Evolutionary conservation across 2,113 vertebrate species (phyloP).

Genomic region (Brachionichthys hirsutus): DNA sequence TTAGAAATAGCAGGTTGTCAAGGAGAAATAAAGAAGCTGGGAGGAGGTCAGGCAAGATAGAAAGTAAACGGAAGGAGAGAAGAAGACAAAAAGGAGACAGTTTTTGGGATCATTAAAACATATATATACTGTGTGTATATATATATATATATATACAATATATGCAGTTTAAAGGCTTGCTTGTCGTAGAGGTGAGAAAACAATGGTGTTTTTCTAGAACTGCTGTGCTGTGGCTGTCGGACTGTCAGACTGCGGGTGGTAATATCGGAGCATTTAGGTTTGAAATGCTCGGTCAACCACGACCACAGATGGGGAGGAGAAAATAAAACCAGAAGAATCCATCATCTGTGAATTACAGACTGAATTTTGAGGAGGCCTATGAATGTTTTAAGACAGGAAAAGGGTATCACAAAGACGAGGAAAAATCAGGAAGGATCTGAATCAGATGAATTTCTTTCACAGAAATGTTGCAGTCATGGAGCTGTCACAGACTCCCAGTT

Average conservation of each 20-base stretch:
- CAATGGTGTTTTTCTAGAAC: slow-evolving; percentile 8
- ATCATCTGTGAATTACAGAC: slow-evolving; percentile 11
- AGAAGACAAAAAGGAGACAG: too few relatives aligned
- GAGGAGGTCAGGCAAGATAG: slow-evolving; percentile 3
- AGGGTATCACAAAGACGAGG: background rate
- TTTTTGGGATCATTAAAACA: too few relatives aligned
- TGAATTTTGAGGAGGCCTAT: slow-evolving; percentile 4
- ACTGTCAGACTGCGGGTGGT: slow-evolving; percentile 15
- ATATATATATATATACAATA: too few relatives aligned
- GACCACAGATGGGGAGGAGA: slow-evolving; percentile 1
- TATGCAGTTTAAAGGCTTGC: slow-evolving; percentile 30
- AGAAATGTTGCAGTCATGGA: too few relatives aligned
- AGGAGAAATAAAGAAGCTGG: slow-evolving; percentile 3
- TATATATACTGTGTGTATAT: too few relatives aligned
- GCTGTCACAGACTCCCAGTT: too few relatives aligned
- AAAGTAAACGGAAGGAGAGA: background rate
- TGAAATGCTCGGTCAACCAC: slow-evolving; percentile 31
- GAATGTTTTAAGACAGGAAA: background rate
- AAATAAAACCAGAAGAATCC: slow-evolving; percentile 19
- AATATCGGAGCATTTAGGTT: slow-evolving; percentile 19
- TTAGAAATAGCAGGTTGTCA: slow-evolving; percentile 47
- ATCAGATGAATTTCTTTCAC: too few relatives aligned
- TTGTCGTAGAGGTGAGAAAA: slow-evolving; percentile 32
- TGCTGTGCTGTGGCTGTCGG: slow-evolving; percentile 10
- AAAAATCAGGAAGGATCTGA: background rate